Evolutionary conservation across 2,888 invertebrate species (phyloP).

Genomic region (Catocala sponsa): DNA sequence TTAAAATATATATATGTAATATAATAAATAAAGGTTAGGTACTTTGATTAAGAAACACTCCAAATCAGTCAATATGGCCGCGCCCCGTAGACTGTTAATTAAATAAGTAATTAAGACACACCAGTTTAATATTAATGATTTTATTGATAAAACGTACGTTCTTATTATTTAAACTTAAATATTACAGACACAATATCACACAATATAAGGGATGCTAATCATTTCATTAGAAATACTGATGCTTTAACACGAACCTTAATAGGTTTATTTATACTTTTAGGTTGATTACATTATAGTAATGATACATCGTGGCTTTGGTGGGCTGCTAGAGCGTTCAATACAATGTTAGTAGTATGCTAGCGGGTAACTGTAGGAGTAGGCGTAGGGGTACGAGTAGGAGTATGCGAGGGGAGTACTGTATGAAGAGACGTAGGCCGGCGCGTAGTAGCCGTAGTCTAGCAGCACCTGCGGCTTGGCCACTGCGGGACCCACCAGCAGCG

Average conservation of each 20-base stretch:
- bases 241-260: slow-evolving; percentile 8
- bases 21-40: no score
- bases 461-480: slow-evolving; percentile 80
- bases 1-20: no score
- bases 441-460: slow-evolving; percentile 78
- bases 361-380: slow-evolving; percentile 74
- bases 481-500: slow-evolving; percentile 65
- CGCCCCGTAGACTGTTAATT: not conserved
- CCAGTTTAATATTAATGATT: slow-evolving; percentile 8
- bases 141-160: slow-evolving; percentile 23
- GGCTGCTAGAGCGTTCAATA: not conserved
- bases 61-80: no score
- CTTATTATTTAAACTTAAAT: slow-evolving; percentile 14
- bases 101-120: not conserved
- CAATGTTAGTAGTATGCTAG: slow-evolving; percentile 66
- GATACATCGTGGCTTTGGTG: slow-evolving; percentile 21
- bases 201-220: slow-evolving; percentile 11
- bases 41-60: no score
- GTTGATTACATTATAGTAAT: not conserved
- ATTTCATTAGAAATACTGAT: slow-evolving; percentile 23
- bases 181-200: slow-evolving; percentile 25
- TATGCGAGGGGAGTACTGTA: slow-evolving; percentile 75
- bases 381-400: slow-evolving; percentile 78
- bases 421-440: slow-evolving; percentile 67
- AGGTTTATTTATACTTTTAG: not conserved